Evolutionary conservation across 2,113 vertebrate species (phyloP).

Genomic region (Ailurus styani): DNA sequence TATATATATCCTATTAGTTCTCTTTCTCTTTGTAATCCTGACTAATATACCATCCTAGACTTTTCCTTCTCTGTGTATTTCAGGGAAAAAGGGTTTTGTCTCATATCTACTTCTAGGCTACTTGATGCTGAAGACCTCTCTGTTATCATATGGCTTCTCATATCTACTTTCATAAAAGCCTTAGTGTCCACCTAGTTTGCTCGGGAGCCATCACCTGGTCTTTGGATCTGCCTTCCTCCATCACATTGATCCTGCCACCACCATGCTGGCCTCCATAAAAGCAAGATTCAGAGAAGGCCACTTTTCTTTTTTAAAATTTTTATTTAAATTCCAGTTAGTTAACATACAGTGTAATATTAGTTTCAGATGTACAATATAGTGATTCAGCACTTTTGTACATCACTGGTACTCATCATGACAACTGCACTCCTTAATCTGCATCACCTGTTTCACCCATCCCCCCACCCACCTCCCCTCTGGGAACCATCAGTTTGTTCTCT

Average conservation of each 20-base stretch:
- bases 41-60: background rate
- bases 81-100: background rate
- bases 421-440: background rate
- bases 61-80: background rate
- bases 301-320: background rate
- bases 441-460: too few species aligned
- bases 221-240: background rate
- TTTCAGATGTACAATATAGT: background rate
- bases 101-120: background rate
- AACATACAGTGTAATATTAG: background rate
- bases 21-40: background rate
- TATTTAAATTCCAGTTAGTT: background rate
- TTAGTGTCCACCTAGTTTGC: background rate
- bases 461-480: too few species aligned
- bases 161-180: background rate
- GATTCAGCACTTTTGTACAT: background rate
- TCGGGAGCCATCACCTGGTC: background rate
- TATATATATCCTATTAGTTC: background rate
- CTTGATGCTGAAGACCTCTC: background rate
- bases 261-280: background rate
- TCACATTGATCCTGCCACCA: background rate
- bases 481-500: too few species aligned
- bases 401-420: background rate
- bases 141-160: background rate
- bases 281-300: background rate